Conservation (phyloP, 1,140 invertebrate genomes). For the Ptiloglossa arizonensis region DNA sequence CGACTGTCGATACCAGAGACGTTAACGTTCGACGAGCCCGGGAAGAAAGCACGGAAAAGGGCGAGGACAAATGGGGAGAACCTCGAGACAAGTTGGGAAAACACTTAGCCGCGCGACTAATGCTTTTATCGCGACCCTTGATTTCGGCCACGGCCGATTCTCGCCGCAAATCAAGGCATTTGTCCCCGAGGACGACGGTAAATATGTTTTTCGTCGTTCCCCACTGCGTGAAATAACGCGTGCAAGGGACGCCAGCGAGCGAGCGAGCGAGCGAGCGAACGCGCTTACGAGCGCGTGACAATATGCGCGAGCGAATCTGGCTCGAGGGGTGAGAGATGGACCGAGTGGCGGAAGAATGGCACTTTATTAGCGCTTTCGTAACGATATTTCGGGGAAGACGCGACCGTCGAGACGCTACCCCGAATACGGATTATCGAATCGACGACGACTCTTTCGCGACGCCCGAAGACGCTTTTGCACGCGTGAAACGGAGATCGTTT, state of each 20-base stretch:
- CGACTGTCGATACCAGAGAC: slow-evolving; percentile 61
- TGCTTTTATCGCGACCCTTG: slow-evolving; percentile 74
- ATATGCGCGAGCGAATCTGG: slow-evolving; percentile 54
- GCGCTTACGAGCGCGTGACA: slow-evolving; percentile 54
- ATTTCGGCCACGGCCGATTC: slow-evolving; percentile 64
- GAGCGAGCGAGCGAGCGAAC: slow-evolving; percentile 45
- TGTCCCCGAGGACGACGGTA: slow-evolving; percentile 68
- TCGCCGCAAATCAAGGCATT: slow-evolving; percentile 77
- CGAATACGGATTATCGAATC: no score
- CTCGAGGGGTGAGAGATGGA: slow-evolving; percentile 55
- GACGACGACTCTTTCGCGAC: no score
- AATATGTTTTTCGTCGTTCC: slow-evolving; percentile 73
- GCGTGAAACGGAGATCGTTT: no score
- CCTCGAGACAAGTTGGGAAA: slow-evolving; percentile 68
- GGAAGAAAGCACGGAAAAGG: slow-evolving; percentile 41
- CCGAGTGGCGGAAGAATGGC: slow-evolving; percentile 58
- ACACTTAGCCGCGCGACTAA: slow-evolving; percentile 71
- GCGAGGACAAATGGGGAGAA: slow-evolving; percentile 19
- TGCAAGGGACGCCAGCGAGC: slow-evolving; percentile 35
- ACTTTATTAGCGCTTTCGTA: slow-evolving; percentile 59
- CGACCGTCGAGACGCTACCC: neutral
- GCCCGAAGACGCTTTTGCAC: no score
- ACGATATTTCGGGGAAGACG: slow-evolving; percentile 20
- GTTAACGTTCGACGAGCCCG: slow-evolving; percentile 50
- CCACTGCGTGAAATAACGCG: slow-evolving; percentile 67